Conservation (phyloP, 2,113 vertebrate genomes). For the Riparia riparia region DNA sequence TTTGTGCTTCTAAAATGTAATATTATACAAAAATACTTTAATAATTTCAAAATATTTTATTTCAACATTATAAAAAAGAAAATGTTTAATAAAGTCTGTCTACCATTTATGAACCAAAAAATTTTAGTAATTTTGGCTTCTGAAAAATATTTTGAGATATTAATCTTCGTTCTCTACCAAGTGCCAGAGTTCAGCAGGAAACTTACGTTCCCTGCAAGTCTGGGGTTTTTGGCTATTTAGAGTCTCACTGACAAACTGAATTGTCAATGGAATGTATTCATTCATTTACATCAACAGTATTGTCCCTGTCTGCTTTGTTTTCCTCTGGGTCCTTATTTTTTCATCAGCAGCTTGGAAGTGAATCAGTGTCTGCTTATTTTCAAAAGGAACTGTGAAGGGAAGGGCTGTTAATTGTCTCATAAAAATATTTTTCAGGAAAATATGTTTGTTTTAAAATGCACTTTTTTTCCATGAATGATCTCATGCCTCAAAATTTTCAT, state of each 20-base stretch:
- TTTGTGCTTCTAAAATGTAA: background rate
- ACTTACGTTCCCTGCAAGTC: background rate
- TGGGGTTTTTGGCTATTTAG: background rate
- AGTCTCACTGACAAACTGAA: slow-evolving; percentile 37
- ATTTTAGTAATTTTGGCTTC: background rate
- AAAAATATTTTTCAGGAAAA: slow-evolving; percentile 41
- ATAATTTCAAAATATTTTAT: background rate
- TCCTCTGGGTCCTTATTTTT: slow-evolving; percentile 48
- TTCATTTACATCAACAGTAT: slow-evolving; percentile 58
- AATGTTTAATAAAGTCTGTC: background rate
- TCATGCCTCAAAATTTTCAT: slow-evolving; percentile 20
- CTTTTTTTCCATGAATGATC: slow-evolving; percentile 14
- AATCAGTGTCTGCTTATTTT: slow-evolving; percentile 64
- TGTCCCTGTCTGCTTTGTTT: slow-evolving; percentile 66
- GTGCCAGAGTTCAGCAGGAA: slow-evolving; percentile 13
- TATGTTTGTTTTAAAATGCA: slow-evolving; percentile 24
- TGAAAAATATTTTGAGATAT: background rate
- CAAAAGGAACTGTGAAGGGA: slow-evolving; percentile 45
- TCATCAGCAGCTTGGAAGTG: slow-evolving; percentile 37
- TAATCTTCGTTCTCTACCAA: background rate
- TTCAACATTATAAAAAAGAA: background rate
- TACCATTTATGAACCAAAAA: background rate
- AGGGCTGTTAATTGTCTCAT: slow-evolving; percentile 29
- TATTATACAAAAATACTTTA: background rate
- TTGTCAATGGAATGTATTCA: slow-evolving; percentile 56